Conservation (phyloP, 2,113 vertebrate genomes). For the Myodes glareolus region DNA sequence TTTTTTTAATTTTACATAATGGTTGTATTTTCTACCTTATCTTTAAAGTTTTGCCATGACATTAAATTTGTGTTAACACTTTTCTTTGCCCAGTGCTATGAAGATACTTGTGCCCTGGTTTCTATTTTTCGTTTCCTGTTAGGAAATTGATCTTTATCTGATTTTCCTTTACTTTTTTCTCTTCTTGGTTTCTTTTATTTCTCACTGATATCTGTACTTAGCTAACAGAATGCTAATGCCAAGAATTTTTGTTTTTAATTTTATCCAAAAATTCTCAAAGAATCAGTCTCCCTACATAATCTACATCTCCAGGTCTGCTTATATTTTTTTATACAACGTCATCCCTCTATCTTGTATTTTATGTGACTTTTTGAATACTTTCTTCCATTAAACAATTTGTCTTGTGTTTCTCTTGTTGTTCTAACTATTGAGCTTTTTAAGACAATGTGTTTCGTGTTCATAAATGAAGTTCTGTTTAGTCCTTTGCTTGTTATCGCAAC, state of each 20-base stretch:
- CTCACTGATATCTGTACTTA: not conserved
- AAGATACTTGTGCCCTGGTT: not conserved
- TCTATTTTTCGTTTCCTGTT: not conserved
- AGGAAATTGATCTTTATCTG: not conserved
- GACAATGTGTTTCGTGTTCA: not conserved
- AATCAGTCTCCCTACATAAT: not conserved
- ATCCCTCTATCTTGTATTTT: not conserved
- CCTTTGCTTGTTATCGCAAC: not conserved
- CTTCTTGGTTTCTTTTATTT: not conserved
- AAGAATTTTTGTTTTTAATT: not conserved
- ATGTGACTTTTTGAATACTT: not conserved
- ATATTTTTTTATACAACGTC: not conserved
- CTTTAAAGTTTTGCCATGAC: slow-evolving; percentile 2
- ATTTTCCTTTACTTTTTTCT: slow-evolving; percentile 7
- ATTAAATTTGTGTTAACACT: not conserved
- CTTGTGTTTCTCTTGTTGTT: not conserved
- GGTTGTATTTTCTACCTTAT: not conserved
- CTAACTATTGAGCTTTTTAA: not conserved
- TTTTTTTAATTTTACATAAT: slow-evolving; percentile 5
- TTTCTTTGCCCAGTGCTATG: not conserved
- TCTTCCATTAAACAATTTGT: not conserved
- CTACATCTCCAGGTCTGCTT: not conserved
- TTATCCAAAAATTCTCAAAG: not conserved
- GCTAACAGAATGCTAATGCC: not conserved
- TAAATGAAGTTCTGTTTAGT: not conserved